phyloP scores from a whole-genome alignment of 2,113 vertebrate genomes.

The Syngnathus typhle region DNA sequence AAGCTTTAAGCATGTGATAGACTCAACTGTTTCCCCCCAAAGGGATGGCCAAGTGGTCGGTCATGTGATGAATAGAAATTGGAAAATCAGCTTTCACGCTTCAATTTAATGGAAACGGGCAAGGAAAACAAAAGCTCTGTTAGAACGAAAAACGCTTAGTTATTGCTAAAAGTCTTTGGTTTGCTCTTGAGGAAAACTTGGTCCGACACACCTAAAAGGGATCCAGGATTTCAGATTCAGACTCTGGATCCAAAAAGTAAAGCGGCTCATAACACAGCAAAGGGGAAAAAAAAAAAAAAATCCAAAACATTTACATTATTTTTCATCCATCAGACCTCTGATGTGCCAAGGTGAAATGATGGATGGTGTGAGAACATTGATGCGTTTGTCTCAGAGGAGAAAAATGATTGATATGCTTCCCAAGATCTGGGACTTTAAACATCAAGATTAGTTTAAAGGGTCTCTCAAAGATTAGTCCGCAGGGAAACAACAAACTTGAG shows the following conservation, averaged over 20 bases:
- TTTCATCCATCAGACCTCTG: neutral
- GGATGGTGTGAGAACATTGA: neutral
- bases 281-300: neutral
- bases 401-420: neutral
- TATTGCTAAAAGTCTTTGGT: neutral
- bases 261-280: neutral
- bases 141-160: neutral
- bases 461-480: too few species aligned
- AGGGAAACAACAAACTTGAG: neutral
- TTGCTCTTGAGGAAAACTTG: neutral
- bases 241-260: neutral
- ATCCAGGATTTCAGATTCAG: neutral
- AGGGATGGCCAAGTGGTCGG: neutral
- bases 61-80: conserved; percentile 7
- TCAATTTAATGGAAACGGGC: neutral
- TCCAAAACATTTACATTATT: neutral
- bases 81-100: neutral
- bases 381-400: neutral
- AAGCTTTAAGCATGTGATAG: conserved; percentile 3
- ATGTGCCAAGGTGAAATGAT: neutral
- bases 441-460: neutral
- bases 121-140: neutral
- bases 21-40: conserved; percentile 10
- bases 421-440: neutral
- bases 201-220: neutral